These are phyloP conservation scores for Nemotelus pantherinus DNA, from an alignment of 2,888 invertebrate species.

Conservation along the genomic window DNA sequence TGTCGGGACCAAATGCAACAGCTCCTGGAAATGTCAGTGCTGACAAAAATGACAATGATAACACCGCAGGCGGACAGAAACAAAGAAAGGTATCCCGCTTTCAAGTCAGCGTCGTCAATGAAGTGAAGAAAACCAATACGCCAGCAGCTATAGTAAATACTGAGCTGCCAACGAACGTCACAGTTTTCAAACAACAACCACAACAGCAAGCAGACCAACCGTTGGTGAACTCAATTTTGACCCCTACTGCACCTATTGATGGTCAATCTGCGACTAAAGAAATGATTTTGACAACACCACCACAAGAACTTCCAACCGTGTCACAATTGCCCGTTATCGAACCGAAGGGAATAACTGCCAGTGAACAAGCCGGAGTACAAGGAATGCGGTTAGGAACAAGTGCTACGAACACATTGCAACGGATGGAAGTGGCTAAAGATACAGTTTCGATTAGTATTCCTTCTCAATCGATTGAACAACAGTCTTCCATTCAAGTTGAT, in stretches of 20 bases:
- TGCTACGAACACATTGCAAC: constrained; percentile 15
- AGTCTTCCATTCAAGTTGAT: not conserved
- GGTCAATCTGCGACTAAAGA: not conserved
- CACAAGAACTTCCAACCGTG: not conserved
- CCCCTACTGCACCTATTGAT: not conserved
- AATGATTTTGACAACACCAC: not conserved
- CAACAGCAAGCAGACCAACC: not conserved
- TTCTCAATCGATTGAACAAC: not conserved
- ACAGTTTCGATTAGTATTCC: constrained; percentile 25
- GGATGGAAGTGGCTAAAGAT: constrained; percentile 29
- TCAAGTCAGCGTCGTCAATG: constrained; percentile 80
- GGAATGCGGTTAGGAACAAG: not conserved
- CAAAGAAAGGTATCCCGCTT: constrained; percentile 77
- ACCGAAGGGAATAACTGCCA: not conserved
- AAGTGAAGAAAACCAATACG: constrained; percentile 54
- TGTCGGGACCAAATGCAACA: not conserved
- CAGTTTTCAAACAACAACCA: not conserved
- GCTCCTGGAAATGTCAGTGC: not conserved
- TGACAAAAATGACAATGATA: not conserved
- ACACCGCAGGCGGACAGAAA: not conserved
- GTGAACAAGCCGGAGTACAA: not conserved
- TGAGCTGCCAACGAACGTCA: not conserved
- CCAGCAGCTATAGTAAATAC: not conserved
- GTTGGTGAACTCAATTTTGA: not conserved
- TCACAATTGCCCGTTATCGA: not conserved